These are phyloP conservation scores for Danio kyathit DNA, from an alignment of 2,797 vertebrate species.

Conservation along the genomic window DNA sequence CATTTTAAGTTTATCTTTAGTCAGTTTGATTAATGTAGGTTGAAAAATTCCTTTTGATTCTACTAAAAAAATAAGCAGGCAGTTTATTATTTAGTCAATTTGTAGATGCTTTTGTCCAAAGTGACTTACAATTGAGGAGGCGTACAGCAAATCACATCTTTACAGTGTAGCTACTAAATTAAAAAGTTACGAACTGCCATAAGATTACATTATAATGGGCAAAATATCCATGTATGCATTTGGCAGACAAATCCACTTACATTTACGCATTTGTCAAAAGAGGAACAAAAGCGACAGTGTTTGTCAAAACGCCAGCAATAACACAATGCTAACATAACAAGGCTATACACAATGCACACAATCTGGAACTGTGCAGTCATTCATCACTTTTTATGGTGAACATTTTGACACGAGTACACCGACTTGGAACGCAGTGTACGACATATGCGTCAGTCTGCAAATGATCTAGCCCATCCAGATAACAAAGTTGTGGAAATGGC, in stretches of 20 bases:
- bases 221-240: neutral
- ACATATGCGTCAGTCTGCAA: slow-evolving; percentile 16
- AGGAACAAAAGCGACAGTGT: neutral
- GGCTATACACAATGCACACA: neutral
- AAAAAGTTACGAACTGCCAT: no score
- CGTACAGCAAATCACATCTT: no score
- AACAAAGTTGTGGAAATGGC: slow-evolving; percentile 48
- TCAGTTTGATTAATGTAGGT: no score
- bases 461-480: slow-evolving; percentile 39
- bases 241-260: neutral
- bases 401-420: slow-evolving; percentile 17
- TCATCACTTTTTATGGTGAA: neutral
- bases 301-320: neutral
- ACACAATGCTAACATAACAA: neutral
- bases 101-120: no score
- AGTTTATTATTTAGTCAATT: no score
- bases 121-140: no score
- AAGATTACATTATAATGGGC: neutral
- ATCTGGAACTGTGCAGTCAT: neutral
- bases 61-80: no score
- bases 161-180: no score
- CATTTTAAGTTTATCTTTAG: no score
- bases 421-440: slow-evolving; percentile 1
- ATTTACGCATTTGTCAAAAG: neutral
- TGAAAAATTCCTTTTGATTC: no score